Base-by-base conservation (phyloP, 2,113 vertebrate genomes). In the Rana temporaria region DNA sequence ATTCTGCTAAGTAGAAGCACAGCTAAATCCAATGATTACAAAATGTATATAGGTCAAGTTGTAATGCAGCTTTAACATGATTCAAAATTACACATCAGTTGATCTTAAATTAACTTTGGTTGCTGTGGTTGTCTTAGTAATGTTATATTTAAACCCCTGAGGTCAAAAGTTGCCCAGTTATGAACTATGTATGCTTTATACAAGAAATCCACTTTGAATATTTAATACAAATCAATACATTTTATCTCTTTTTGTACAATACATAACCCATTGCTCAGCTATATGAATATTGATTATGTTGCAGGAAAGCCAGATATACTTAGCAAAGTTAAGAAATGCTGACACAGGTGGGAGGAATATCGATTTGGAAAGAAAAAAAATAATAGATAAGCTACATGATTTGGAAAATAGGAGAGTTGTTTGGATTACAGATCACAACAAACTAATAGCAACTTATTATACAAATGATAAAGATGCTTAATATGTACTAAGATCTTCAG, bases 201-300 rank as follows among this genome's bases (percentile, higher is more conserved):
- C 20, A 68, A 30, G 8, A 52, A 30, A 68, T 76, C 32, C 15
- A 38, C 15, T 75, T 83, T 83, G 71, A 83, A 83, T 83, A 75
- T 83, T 67, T 67, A 68, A 75, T 60, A 76, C 53, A 83, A 68
- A 75, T 83, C 81, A 83, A 76, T 76, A 56, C 2, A 38, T 83
- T 68, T 74, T 73, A 19, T 65, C 70, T 57, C 65, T 79, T 75
- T 82, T 75, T 76, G 26, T 68, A 52, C 63, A 68, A 75, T 68
- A 67, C 81, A 83, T 83, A 83, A 83, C 32, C 57, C 81, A 60
- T 60, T 56, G 53, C 71, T 83, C 64, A 76, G 81, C 81, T 48
- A 42, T 82, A 82, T 82, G 52, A 59, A 57, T 82, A 82, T 82
- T 82, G 80, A 83, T 83, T 83, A 74, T 82, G 72, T 68, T 63